A percentile compares a stretch with the other conserved stretches of the same genome.
Evolutionary conservation across 2,888 invertebrate species (phyloP).

Genomic region (Ornithoptera alexandrae): DNA sequence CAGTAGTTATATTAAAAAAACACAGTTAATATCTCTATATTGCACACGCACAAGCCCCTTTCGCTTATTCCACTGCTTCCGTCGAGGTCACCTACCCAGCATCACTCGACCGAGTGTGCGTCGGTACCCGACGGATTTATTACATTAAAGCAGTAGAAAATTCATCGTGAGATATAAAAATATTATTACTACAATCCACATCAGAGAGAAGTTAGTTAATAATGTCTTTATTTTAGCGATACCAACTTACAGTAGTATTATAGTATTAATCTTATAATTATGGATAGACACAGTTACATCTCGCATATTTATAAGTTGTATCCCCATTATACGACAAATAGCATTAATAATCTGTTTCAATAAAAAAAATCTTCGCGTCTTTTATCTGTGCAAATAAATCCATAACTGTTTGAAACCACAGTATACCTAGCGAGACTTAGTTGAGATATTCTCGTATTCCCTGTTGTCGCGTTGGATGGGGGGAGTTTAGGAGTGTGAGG

Average conservation of each 20-base stretch:
- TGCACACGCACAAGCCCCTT: conserved; percentile 45
- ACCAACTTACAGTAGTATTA: no score
- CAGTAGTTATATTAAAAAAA: no score
- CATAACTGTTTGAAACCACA: conserved; percentile 31
- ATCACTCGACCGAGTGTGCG: conserved; percentile 53
- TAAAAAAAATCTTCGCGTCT: background rate
- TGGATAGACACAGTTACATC: no score
- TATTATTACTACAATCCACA: no score
- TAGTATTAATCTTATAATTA: no score
- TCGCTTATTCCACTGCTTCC: conserved; percentile 16
- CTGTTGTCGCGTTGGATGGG: conserved; percentile 12
- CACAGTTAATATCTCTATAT: conserved; percentile 8
- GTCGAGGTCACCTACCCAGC: conserved; percentile 41
- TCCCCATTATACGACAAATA: background rate
- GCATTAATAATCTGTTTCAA: background rate
- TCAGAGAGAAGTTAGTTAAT: no score
- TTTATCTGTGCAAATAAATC: conserved; percentile 9
- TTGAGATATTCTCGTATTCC: conserved; percentile 22
- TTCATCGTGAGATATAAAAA: no score
- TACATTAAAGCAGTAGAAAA: no score
- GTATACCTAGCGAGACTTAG: conserved; percentile 33
- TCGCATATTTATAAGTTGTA: no score
- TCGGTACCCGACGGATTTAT: conserved; percentile 26
- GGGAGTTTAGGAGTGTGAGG: conserved; percentile 17
- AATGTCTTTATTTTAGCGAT: no score